Evolutionary conservation across 2,888 invertebrate genomes (phyloP).

Genomic region (Troides helena): DNA sequence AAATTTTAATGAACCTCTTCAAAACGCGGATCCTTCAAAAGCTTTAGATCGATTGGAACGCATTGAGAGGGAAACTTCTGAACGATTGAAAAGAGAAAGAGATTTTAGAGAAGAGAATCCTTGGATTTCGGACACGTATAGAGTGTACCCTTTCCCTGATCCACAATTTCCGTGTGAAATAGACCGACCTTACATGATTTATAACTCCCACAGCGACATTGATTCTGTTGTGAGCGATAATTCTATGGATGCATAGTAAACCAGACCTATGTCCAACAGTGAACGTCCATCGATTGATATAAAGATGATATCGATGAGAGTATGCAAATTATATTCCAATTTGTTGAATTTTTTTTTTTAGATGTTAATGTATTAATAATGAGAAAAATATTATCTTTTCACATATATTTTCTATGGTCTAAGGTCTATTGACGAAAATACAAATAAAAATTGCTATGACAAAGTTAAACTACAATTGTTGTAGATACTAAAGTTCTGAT

Average conservation of each 20-base stretch:
- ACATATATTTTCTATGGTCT: no score
- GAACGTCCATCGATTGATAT: no score
- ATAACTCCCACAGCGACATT: constrained; percentile 15
- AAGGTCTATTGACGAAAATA: no score
- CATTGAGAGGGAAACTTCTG: constrained; percentile 66
- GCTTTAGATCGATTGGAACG: constrained; percentile 67
- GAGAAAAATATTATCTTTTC: no score
- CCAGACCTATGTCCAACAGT: no score
- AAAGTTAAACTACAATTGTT: no score
- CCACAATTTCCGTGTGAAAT: constrained; percentile 1
- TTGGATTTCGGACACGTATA: not conserved
- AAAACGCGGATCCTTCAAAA: constrained; percentile 52
- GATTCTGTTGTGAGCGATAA: constrained; percentile 20
- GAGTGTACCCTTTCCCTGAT: constrained; percentile 2
- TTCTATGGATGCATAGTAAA: not conserved
- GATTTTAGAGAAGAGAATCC: constrained; percentile 23
- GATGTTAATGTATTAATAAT: no score
- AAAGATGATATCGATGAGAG: no score
- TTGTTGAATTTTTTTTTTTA: no score
- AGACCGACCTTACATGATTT: not conserved
- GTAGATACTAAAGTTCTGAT: no score
- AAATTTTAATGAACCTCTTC: constrained; percentile 55
- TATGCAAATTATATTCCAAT: no score
- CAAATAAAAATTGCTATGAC: no score
- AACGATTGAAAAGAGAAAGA: constrained; percentile 48